Percentiles rank a stretch among this genome's conserved stretches.
phyloP scores from a whole-genome alignment of 2,797 vertebrate genomes.

The Ctenopoma multispine region DNA sequence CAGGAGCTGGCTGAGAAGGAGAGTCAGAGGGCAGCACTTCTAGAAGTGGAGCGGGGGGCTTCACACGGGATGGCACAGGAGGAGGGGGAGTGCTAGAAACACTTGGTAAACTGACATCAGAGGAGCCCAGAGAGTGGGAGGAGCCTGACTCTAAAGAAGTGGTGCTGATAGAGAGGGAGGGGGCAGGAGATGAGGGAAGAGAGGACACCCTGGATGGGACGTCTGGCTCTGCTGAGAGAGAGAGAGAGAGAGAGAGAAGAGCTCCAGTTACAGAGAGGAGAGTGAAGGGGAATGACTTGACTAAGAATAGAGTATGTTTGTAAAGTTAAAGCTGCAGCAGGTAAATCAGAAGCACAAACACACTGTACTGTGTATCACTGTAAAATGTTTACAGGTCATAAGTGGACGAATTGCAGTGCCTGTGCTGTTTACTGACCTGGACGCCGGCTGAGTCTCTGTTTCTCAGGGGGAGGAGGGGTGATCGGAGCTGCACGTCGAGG shows the following conservation, averaged over 20 bases:
- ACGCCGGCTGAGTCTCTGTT: slow-evolving; percentile 81
- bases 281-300: slow-evolving; percentile 42
- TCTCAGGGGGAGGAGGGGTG: slow-evolving; percentile 93
- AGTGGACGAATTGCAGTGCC: not conserved
- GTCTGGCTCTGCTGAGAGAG: slow-evolving; percentile 73
- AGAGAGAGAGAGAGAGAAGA: slow-evolving; percentile 28
- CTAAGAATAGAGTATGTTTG: slow-evolving; percentile 74
- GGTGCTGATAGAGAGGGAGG: slow-evolving; percentile 88
- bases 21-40: slow-evolving; percentile 59
- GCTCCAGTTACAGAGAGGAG: slow-evolving; percentile 68
- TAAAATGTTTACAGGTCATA: not conserved
- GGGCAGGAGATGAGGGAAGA: slow-evolving; percentile 83
- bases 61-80: slow-evolving; percentile 91
- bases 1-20: slow-evolving; percentile 63
- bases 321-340: slow-evolving; percentile 34
- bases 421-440: slow-evolving; percentile 66
- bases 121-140: slow-evolving; percentile 85
- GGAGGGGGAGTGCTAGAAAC: slow-evolving; percentile 90
- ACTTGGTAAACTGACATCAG: slow-evolving; percentile 89
- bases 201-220: slow-evolving; percentile 78
- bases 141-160: slow-evolving; percentile 90
- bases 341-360: slow-evolving; percentile 27
- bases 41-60: slow-evolving; percentile 65
- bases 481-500: slow-evolving; percentile 88
- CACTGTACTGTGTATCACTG: not conserved